Evolutionary conservation across 2,888 invertebrate species (phyloP), one percentile per base, ranked within the genome.

Genomic region (Lasius fuliginosus): DNA sequence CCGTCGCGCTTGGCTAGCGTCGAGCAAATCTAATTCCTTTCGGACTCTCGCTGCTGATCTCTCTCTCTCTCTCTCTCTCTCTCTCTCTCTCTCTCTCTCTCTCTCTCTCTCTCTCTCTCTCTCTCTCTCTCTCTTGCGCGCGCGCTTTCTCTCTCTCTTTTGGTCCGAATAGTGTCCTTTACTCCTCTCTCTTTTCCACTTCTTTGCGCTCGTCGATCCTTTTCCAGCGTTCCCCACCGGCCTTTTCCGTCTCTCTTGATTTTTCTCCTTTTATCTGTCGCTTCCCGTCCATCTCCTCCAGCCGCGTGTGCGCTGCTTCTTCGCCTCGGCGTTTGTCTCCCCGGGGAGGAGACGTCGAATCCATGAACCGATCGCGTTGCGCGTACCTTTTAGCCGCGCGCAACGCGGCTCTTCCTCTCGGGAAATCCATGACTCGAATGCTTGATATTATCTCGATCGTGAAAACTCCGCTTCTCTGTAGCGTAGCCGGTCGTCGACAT

Each of bases 11-110:
- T 92, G 92, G 92, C 92, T 93, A 92, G 92, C 92, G 89, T 86
- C 90, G 92, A 92, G 93, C 92, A 93, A 94, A 94, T 92, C 92
- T 92, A 92, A 93, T 93, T 93, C 92, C 90, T 91, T 88, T 87
- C 89, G 90, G 90, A 89, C 90, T 88, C 90, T 82, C 84, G 85
- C 76, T 88, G 79, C 87, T 88, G 86, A 87, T 89, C 88, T 85
- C 81, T 73, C 64, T 65, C 49, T 64, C 81, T 74, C 69, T 77
- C 75, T 64, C 49, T 71, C 81, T 60, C 56, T 83, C 79, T 46
- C 64, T 65, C 64, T 60, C 71, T 60, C 84, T 75, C 79, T 83
- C 88, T 69, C 84, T 82, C 71, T 42, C 77, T 71, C 53, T 42
- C 62, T 60, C 27, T 53, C 36, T 23, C 23, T 23, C 23, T 23